These are phyloP conservation scores for Blomia tropicalis DNA, from an alignment of 2,888 invertebrate species.

Conservation along the genomic window DNA sequence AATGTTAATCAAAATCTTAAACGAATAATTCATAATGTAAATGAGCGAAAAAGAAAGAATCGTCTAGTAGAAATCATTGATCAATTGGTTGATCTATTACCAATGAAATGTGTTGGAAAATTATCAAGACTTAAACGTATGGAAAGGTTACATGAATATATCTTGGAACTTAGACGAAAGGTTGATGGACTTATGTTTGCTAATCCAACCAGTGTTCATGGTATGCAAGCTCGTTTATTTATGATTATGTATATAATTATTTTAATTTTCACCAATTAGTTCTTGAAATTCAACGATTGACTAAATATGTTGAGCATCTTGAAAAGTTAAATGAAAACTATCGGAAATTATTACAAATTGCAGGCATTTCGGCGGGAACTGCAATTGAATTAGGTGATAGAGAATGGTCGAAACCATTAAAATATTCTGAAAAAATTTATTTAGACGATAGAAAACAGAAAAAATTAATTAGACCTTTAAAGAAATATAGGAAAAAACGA, in stretches of 20 bases:
- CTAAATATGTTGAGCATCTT: not conserved
- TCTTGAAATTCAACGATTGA: conserved; percentile 4
- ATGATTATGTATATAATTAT: not conserved
- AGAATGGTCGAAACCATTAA: conserved; percentile 6
- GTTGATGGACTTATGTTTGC: conserved; percentile 15
- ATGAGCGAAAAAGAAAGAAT: not conserved
- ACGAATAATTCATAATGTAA: not conserved
- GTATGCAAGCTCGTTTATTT: no score
- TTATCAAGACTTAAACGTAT: not conserved
- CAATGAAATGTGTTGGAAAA: not conserved
- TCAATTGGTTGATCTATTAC: not conserved
- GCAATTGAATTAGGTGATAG: not conserved
- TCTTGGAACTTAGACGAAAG: not conserved
- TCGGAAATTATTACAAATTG: not conserved
- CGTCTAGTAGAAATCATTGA: not conserved
- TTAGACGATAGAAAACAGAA: not conserved
- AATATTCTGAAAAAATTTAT: conserved; percentile 7
- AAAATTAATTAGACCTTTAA: not conserved
- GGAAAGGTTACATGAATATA: not conserved
- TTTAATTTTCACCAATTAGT: not conserved
- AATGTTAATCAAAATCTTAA: not conserved
- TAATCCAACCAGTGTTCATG: not conserved
- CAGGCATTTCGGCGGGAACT: not conserved
- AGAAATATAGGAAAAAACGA: no score
- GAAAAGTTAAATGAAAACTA: not conserved